A percentile compares a stretch with the other conserved stretches of the same genome.
Conservation (phyloP, 2,888 invertebrate genomes). For the Noctua fimbriata region DNA sequence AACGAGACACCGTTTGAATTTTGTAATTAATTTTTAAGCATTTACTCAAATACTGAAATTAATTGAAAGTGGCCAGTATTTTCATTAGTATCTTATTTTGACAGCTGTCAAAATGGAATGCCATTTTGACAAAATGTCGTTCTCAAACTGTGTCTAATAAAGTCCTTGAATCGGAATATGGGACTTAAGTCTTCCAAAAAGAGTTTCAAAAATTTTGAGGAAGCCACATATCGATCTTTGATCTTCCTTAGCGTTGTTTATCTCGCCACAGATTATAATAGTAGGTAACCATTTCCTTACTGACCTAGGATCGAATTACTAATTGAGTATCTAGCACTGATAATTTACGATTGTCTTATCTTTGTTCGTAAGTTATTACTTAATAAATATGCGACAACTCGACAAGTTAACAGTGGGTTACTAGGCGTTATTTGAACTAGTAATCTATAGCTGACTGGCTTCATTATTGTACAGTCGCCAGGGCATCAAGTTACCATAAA, state of each 20-base stretch:
- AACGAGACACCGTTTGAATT: not conserved
- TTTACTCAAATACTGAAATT: not conserved
- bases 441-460: not conserved
- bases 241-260: conserved; percentile 14
- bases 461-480: not conserved
- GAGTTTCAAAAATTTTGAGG: not conserved
- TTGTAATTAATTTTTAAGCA: not conserved
- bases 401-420: not conserved
- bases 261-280: not conserved
- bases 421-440: not conserved
- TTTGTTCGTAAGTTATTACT: not conserved
- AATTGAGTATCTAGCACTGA: conserved; percentile 33
- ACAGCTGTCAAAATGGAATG: conserved; percentile 14
- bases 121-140: not conserved
- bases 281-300: conserved; percentile 10
- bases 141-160: too few species aligned
- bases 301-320: conserved; percentile 38
- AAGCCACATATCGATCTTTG: conserved; percentile 1
- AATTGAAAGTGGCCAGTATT: not conserved
- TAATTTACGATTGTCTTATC: conserved; percentile 33
- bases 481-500: too few species aligned
- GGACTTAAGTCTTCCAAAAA: not conserved
- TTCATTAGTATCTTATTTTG: not conserved
- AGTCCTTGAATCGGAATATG: not conserved
- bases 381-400: conserved; percentile 5